Evolutionary conservation across 2,888 invertebrate species (phyloP), one percentile per base, ranked within the genome.

Genomic region (Endotricha flammealis): DNA sequence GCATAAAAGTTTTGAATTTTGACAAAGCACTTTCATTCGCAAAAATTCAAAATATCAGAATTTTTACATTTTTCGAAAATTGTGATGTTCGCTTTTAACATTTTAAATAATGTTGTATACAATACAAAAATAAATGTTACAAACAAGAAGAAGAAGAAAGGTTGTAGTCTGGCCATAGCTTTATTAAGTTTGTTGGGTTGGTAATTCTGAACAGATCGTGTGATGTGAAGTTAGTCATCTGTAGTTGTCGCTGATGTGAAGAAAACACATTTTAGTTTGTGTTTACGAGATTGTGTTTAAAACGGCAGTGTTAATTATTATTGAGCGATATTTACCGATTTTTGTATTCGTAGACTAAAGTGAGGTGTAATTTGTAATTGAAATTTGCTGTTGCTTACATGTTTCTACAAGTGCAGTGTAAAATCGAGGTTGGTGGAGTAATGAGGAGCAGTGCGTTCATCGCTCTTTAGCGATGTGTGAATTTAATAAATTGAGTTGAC

Each of bases 391-490:
- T 51, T 49, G 44, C 62, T 65, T 74, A 64, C 58, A 77, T 81
- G 77, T 74, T 60, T 57, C 55, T 50, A 56, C 57, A 61, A 70
- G 82, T 82, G 81, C 63, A 79, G 85, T 85, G 85, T 59, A 57
- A 58, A 68, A 53, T 67, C 57, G 64, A 68, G 67, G 58, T 69
- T 71, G 60, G 71, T 76, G 80, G 48, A 66, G 70, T 67, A 64
- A 76, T 80, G 77, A 74, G 71, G 69, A 74, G 63, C 59, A 64
- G 76, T 82, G 83, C 63, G 68, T 73, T 70, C 69, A 64, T 79
- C 81, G 85, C 82, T 74, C 64, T 68, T 68, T 80, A 82, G 85
- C 86, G 82, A 86, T 86, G 85, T 72, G 82, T 85, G 75, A 71
- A 62, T 71, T 66, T 64, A 60, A 46, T 66, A 70, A 71, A 68